These are phyloP conservation scores for Blera fallax DNA, from an alignment of 2,888 invertebrate genomes.

Conservation along the genomic window DNA sequence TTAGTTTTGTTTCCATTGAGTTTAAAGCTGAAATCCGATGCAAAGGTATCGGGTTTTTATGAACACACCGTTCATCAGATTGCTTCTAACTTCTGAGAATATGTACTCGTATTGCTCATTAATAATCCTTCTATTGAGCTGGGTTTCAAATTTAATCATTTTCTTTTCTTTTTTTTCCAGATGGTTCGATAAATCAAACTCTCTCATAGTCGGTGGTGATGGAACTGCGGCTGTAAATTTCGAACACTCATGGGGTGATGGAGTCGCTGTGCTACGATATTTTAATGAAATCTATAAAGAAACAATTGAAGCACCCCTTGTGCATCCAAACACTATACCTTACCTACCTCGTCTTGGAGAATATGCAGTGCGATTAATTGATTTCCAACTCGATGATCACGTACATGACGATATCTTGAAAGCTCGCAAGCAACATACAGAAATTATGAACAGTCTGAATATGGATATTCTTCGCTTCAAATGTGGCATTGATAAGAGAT, in stretches of 20 bases:
- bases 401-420: constrained; percentile 85
- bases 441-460: constrained; percentile 81
- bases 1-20: too few species aligned
- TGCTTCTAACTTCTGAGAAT: too few species aligned
- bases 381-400: constrained; percentile 89
- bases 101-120: too few species aligned
- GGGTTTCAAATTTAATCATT: not conserved
- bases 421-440: constrained; percentile 85
- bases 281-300: constrained; percentile 91
- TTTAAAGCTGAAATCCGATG: too few species aligned
- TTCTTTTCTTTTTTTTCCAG: constrained; percentile 80
- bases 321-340: constrained; percentile 83
- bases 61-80: too few species aligned
- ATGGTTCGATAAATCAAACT: constrained; percentile 99
- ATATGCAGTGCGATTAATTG: constrained; percentile 82
- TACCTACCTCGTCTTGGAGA: constrained; percentile 78
- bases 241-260: constrained; percentile 99
- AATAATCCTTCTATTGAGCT: too few species aligned
- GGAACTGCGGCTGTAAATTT: constrained; percentile 95
- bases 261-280: constrained; percentile 96
- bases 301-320: constrained; percentile 84
- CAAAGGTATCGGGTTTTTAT: too few species aligned
- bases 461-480: constrained; percentile 88
- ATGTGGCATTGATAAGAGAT: constrained; percentile 88
- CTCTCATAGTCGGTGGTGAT: constrained; percentile 91